A percentile compares a stretch with the other conserved stretches of the same genome.
Evolutionary conservation across 2,797 vertebrate genomes (phyloP).

Genomic region (Philypnodon macrostomus): DNA sequence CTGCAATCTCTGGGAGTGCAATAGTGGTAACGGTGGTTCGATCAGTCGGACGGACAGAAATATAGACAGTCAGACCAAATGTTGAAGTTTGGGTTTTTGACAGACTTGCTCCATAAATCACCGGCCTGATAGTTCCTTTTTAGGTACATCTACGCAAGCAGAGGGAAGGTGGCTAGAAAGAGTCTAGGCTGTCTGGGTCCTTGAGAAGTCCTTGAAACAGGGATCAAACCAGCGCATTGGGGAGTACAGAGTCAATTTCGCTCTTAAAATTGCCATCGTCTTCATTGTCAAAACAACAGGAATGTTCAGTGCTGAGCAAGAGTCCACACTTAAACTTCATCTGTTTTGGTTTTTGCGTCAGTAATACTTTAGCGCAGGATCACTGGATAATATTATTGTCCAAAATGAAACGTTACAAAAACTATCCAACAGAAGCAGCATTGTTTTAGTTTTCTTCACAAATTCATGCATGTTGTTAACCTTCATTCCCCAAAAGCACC

Average conservation of each 20-base stretch:
- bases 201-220: conserved; percentile 28
- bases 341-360: conserved; percentile 65
- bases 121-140: conserved; percentile 61
- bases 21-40: conserved; percentile 63
- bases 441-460: conserved; percentile 66
- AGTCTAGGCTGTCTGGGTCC: conserved; percentile 59
- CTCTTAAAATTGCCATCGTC: conserved; percentile 51
- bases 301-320: conserved; percentile 72
- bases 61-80: conserved; percentile 41
- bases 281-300: conserved; percentile 66
- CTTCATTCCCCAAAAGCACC: conserved; percentile 73
- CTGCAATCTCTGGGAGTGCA: conserved; percentile 82
- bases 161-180: conserved; percentile 41
- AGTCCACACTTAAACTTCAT: conserved; percentile 61
- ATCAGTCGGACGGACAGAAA: conserved; percentile 49
- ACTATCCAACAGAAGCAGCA: conserved; percentile 72
- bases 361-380: conserved; percentile 61
- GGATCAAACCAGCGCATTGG: conserved; percentile 38
- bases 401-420: conserved; percentile 52
- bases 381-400: conserved; percentile 52
- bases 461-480: conserved; percentile 78
- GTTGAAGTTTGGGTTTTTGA: conserved; percentile 21
- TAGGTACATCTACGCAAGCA: too few relatives aligned
- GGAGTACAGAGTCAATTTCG: conserved; percentile 56
- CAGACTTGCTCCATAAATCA: conserved; percentile 47